phyloP scores from a whole-genome alignment of 2,888 invertebrate genomes.

The Smittia sp. region DNA sequence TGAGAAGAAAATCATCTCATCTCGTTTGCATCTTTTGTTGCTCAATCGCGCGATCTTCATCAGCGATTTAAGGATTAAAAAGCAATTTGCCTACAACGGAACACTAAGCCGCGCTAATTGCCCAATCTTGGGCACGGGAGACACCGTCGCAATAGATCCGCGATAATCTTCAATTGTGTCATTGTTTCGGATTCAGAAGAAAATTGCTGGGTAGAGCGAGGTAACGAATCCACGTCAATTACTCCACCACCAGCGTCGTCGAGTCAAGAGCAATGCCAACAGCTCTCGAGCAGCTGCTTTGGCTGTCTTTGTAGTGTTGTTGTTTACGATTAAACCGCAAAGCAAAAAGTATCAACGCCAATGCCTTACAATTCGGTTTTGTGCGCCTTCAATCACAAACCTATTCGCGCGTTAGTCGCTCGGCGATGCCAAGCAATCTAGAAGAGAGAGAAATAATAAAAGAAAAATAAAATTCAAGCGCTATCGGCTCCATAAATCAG shows the following conservation, averaged over 20 bases:
- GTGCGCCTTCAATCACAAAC: background rate
- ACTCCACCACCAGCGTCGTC: background rate
- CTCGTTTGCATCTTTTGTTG: background rate
- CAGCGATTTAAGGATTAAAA: background rate
- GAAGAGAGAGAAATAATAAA: too few relatives aligned
- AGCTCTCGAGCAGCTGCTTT: too few relatives aligned
- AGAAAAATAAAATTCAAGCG: background rate
- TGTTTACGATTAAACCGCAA: background rate
- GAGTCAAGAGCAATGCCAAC: too few relatives aligned
- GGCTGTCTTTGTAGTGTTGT: background rate
- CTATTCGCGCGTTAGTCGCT: background rate
- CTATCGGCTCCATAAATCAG: background rate
- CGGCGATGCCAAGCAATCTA: too few relatives aligned
- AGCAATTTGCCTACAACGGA: background rate
- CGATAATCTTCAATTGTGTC: background rate
- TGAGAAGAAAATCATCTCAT: background rate
- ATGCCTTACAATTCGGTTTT: conserved; percentile 1
- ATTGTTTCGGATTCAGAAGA: background rate
- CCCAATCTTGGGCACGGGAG: background rate
- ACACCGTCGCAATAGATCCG: background rate
- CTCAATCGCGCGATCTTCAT: background rate
- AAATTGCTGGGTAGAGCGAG: background rate
- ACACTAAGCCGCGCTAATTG: background rate
- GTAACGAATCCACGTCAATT: conserved; percentile 5
- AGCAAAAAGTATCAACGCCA: background rate